Percentiles rank a stretch among this genome's conserved stretches.
Evolutionary conservation across 2,113 vertebrate species (phyloP).

Genomic region (Gorsachius goisagi): DNA sequence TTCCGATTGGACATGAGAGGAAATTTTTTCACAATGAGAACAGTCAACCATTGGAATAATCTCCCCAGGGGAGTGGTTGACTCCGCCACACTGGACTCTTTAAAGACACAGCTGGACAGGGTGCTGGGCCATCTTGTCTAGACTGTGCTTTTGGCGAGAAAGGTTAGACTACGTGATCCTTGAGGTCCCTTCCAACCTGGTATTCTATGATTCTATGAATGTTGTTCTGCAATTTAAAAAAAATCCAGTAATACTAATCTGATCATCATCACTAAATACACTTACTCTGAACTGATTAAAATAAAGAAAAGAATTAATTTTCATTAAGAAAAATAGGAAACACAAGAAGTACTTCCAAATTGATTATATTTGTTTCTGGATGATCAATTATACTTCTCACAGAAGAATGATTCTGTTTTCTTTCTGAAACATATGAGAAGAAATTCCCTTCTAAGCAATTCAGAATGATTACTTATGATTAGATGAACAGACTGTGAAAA

Average conservation of each 20-base stretch:
- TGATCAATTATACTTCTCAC: not conserved
- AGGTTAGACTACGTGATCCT: too few species aligned
- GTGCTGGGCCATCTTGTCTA: too few species aligned
- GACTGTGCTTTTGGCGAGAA: too few species aligned
- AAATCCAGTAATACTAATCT: not conserved
- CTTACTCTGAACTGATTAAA: not conserved
- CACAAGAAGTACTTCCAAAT: not conserved
- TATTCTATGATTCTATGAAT: too few species aligned
- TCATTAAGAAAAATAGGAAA: not conserved
- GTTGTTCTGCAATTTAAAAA: not conserved
- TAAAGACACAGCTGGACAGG: too few species aligned
- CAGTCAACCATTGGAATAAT: too few species aligned
- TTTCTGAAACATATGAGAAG: not conserved
- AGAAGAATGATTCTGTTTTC: not conserved
- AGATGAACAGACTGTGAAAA: not conserved
- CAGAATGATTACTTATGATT: not conserved
- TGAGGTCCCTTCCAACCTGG: too few species aligned
- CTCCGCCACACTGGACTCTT: too few species aligned
- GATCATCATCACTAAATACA: not conserved
- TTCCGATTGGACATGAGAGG: too few species aligned
- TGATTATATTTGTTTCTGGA: not conserved
- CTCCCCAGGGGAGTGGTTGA: too few species aligned
- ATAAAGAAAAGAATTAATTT: not conserved
- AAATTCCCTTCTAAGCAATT: not conserved
- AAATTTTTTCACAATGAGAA: too few species aligned